These are phyloP conservation scores for Lochmaea capreae DNA, from an alignment of 2,888 invertebrate species.

Conservation along the genomic window DNA sequence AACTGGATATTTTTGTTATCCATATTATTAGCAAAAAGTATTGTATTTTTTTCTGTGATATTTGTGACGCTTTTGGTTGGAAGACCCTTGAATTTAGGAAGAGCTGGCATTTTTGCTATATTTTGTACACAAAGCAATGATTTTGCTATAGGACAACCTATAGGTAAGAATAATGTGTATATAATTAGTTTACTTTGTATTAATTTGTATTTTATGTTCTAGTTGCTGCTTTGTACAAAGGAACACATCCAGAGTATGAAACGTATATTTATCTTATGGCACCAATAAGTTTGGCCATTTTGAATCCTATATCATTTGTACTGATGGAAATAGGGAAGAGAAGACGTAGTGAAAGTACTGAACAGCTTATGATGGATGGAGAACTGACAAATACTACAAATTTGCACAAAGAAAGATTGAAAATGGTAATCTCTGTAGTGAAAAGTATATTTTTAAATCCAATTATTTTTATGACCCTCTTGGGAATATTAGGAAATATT, in stretches of 20 bases:
- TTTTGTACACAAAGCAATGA: slow-evolving; percentile 98
- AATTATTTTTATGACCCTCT: slow-evolving; percentile 90
- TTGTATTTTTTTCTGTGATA: slow-evolving; percentile 85
- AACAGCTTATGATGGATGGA: slow-evolving; percentile 53
- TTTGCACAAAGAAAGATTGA: slow-evolving; percentile 57
- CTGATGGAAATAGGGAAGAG: slow-evolving; percentile 80
- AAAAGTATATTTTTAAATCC: slow-evolving; percentile 89
- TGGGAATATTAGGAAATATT: slow-evolving; percentile 89
- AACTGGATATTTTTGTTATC: slow-evolving; percentile 93
- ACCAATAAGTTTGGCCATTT: slow-evolving; percentile 90
- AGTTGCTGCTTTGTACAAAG: slow-evolving; percentile 88
- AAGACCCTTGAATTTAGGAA: slow-evolving; percentile 84
- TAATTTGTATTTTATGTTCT: slow-evolving; percentile 50
- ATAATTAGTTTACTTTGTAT: neutral
- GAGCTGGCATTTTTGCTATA: slow-evolving; percentile 92
- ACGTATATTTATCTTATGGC: slow-evolving; percentile 93
- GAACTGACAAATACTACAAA: slow-evolving; percentile 47
- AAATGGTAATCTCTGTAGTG: slow-evolving; percentile 60
- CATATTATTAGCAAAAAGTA: slow-evolving; percentile 85
- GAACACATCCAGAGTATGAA: slow-evolving; percentile 89
- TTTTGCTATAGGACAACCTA: slow-evolving; percentile 96
- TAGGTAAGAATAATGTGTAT: slow-evolving; percentile 73
- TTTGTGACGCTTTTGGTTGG: slow-evolving; percentile 81
- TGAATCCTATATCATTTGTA: slow-evolving; percentile 92
- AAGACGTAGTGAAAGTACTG: slow-evolving; percentile 60